Evolutionary conservation across 2,797 vertebrate genomes (phyloP).

Genomic region (Cyclopterus lumpus): DNA sequence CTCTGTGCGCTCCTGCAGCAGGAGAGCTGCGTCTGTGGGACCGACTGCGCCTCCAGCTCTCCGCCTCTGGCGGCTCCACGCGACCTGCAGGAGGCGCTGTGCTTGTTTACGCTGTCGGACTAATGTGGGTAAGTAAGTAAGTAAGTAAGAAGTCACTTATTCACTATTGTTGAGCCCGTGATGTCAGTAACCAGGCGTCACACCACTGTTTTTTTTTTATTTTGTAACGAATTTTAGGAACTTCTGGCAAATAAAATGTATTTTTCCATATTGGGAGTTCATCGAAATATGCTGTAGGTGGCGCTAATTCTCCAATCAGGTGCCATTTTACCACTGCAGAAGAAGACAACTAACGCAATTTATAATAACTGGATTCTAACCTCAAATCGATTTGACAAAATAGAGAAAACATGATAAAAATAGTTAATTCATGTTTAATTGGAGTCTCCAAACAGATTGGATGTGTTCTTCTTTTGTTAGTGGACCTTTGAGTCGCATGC

Average conservation of each 20-base stretch:
- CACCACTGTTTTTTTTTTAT: too few species aligned
- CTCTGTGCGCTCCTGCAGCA: conserved; percentile 44
- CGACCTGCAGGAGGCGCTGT: neutral
- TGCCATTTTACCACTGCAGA: neutral
- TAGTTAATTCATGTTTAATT: neutral
- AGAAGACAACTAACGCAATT: neutral
- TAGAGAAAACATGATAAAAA: too few species aligned
- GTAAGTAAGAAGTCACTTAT: conserved; percentile 4
- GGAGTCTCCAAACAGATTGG: neutral
- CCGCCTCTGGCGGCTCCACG: conserved; percentile 25
- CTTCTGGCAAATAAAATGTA: neutral
- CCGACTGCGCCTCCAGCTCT: conserved; percentile 24
- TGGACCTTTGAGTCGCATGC: neutral
- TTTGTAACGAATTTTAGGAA: fast-evolving
- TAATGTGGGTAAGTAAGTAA: neutral
- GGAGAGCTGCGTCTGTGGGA: conserved; percentile 19
- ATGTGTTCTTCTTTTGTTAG: neutral
- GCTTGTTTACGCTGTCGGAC: conserved; percentile 21
- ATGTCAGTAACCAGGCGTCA: neutral
- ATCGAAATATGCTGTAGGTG: neutral
- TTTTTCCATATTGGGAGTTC: neutral
- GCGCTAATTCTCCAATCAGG: neutral
- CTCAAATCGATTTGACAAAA: neutral
- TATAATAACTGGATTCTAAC: neutral
- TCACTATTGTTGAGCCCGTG: neutral